Evolutionary conservation across 2,797 vertebrate genomes (phyloP), one percentile per base, ranked within the genome.

Genomic region (Phaenicophaeus curvirostris): DNA sequence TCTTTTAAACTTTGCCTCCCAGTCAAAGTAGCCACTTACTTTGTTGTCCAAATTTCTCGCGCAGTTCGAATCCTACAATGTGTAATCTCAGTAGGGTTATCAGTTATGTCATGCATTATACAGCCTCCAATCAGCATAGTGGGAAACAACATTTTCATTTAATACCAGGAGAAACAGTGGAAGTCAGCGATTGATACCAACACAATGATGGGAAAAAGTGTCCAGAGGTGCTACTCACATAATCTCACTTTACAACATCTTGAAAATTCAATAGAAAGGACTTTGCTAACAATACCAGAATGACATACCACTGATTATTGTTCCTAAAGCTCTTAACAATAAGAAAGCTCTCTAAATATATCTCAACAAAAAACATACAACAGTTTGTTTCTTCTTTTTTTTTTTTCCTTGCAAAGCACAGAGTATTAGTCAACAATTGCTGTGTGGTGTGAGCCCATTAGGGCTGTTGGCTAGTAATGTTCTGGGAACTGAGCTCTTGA

Each of bases 121-220:
- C 96, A 94, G 96, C 93, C 96, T 98, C 98, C 98, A 98, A 98
- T 97, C 97, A 97, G 97, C 91, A 83, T 96, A 98, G 97, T 98
- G 98, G 98, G 98, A 98, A 98, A 98, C 95, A 97, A 95, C 85
- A 91, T 97, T 98, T 97, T 97, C 98, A 98, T 98, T 98, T 98
- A 98, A 98, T 98, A 97, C 97, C 96, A 95, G 93, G 98, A 98
- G 98, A 98, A 98, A 98, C 98, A 98, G 97, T 98, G 98, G 98
- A 98, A 98, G 98, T 98, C 97, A 97, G 97, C 95, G 97, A 98
- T 98, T 98, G 98, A 98, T 98, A 98, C 97, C 97, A 98, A 98
- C 98, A 98, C 98, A 98, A 98, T 98, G 98, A 98, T 98, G 98
- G 98, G 98, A 98, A 98, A 98, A 98, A 98, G 97, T 98, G 97